Conservation (phyloP, 1,140 invertebrate species). For the Drosophila bifasciata region DNA sequence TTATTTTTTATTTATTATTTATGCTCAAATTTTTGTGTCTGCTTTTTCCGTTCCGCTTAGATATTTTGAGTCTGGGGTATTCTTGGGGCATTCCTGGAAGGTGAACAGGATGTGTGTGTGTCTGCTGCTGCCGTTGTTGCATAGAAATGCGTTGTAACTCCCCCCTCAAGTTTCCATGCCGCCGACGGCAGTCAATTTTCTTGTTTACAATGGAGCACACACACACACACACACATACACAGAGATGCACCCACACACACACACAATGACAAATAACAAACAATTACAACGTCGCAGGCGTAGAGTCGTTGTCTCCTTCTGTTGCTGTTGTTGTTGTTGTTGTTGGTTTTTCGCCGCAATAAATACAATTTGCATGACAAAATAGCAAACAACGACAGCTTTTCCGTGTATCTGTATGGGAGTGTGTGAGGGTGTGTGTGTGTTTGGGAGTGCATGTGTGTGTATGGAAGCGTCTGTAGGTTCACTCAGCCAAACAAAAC, state of each 20-base stretch:
- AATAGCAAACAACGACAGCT: conserved; percentile 79
- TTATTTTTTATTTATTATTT: too few species aligned
- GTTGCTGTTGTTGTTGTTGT: conserved; percentile 32
- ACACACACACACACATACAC: conserved; percentile 11
- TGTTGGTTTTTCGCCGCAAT: conserved; percentile 74
- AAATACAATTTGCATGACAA: conserved; percentile 83
- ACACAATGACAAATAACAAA: conserved; percentile 73
- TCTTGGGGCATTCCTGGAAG: too few species aligned
- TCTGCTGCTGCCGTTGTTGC: too few species aligned
- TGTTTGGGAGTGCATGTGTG: too few species aligned
- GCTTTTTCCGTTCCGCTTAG: too few species aligned
- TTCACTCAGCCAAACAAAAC: conserved; percentile 77
- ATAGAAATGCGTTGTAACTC: conserved; percentile 35
- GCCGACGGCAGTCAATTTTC: conserved; percentile 73
- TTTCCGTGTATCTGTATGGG: conserved; percentile 29
- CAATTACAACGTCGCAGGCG: conserved; percentile 64
- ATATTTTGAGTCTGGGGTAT: too few species aligned
- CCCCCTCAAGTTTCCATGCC: conserved; percentile 15
- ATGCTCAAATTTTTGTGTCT: too few species aligned
- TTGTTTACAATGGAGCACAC: conserved; percentile 58
- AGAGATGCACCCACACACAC: conserved; percentile 23
- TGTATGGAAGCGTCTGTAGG: conserved; percentile 51
- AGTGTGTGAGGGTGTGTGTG: neutral
- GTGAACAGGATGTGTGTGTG: neutral
- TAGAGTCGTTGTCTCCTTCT: conserved; percentile 28